Conservation (phyloP, 2,113 vertebrate genomes). For the Girardinichthys multiradiatus region DNA sequence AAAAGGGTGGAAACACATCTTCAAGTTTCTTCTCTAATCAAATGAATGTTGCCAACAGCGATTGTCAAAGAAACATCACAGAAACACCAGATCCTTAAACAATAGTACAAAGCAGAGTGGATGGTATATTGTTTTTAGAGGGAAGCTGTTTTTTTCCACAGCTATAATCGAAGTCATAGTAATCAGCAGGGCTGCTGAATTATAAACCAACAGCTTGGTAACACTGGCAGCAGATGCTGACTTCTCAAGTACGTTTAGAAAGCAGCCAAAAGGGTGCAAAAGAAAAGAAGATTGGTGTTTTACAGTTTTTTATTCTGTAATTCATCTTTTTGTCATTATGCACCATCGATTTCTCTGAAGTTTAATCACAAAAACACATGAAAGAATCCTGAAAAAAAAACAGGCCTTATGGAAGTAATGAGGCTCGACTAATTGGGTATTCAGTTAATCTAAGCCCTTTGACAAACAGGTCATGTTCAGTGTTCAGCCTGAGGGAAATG, state of each 20-base stretch:
- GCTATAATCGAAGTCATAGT: slow-evolving; percentile 55
- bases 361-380: slow-evolving; percentile 29
- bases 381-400: slow-evolving; percentile 1
- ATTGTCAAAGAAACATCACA: slow-evolving; percentile 13
- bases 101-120: slow-evolving; percentile 25
- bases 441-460: slow-evolving; percentile 34
- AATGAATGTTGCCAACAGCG: not conserved
- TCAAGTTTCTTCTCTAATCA: not conserved
- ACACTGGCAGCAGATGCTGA: slow-evolving; percentile 40
- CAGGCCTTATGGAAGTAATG: slow-evolving; percentile 29
- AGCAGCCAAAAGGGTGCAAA: not conserved
- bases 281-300: slow-evolving; percentile 8
- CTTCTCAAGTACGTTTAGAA: slow-evolving; percentile 1
- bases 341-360: slow-evolving; percentile 4
- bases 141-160: slow-evolving; percentile 50
- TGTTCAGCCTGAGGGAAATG: slow-evolving; percentile 4
- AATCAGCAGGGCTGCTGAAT: slow-evolving; percentile 47
- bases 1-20: not conserved
- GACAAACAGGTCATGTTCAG: slow-evolving; percentile 31
- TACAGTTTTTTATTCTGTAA: not conserved
- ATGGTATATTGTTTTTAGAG: slow-evolving; percentile 34
- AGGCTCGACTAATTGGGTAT: slow-evolving; percentile 40
- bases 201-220: slow-evolving; percentile 36
- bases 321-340: not conserved
- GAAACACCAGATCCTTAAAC: slow-evolving; percentile 27